These are phyloP conservation scores for Philereme transversata DNA, from an alignment of 2,888 invertebrate genomes.

Conservation along the genomic window DNA sequence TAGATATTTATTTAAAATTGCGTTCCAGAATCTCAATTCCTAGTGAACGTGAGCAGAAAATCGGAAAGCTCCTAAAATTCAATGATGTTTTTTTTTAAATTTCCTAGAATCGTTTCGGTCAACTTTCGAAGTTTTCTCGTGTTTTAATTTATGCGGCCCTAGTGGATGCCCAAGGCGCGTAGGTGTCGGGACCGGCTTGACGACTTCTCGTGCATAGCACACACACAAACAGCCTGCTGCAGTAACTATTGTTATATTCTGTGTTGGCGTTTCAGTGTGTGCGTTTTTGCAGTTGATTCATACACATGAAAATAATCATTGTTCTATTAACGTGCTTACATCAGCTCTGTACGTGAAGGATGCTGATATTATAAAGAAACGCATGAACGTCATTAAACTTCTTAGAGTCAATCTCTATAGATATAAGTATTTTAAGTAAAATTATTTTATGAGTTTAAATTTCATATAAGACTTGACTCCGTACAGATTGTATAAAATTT, in stretches of 20 bases:
- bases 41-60: background rate
- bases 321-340: slow-evolving; percentile 31
- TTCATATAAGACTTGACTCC: too few species aligned
- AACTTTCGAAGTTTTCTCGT: slow-evolving; percentile 39
- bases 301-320: slow-evolving; percentile 43
- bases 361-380: slow-evolving; percentile 3
- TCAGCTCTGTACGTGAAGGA: slow-evolving; percentile 17
- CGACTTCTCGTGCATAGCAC: slow-evolving; percentile 56
- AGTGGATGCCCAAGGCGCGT: slow-evolving; percentile 56
- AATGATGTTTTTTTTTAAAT: slow-evolving; percentile 22
- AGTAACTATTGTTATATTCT: slow-evolving; percentile 21
- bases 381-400: too few species aligned
- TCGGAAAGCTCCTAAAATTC: slow-evolving; percentile 5
- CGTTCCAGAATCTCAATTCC: background rate
- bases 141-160: slow-evolving; percentile 51
- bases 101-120: slow-evolving; percentile 18
- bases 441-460: too few species aligned
- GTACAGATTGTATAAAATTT: too few species aligned
- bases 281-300: slow-evolving; percentile 60
- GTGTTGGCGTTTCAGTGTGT: slow-evolving; percentile 44
- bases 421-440: too few species aligned
- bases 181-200: slow-evolving; percentile 77
- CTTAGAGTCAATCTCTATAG: too few species aligned
- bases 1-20: background rate
- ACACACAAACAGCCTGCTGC: slow-evolving; percentile 51